A percentile compares a stretch with the other conserved stretches of the same genome.
phyloP scores from a whole-genome alignment of 1,140 invertebrate genomes.

The Pachyrhynchus sulphureomaculatus region DNA sequence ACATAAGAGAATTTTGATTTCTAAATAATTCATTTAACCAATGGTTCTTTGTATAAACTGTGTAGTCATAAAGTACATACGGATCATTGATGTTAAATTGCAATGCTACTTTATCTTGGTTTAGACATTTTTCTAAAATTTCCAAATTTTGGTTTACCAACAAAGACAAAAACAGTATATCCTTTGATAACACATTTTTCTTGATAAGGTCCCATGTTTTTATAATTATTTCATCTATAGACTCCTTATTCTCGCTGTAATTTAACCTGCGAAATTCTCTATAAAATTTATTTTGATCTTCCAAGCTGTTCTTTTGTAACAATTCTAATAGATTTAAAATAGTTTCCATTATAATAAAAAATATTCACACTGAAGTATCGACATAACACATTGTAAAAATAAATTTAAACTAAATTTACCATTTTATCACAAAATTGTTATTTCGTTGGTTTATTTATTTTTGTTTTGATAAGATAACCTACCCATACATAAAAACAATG shows the following conservation, averaged over 20 bases:
- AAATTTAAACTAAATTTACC: no score
- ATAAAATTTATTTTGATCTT: constrained; percentile 17
- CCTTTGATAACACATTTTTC: constrained; percentile 31
- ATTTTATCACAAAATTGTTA: no score
- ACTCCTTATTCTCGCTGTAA: neutral
- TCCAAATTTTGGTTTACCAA: constrained; percentile 35
- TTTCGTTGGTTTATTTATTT: no score
- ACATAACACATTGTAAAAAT: no score
- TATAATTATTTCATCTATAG: neutral
- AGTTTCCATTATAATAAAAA: no score
- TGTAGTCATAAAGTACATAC: constrained; percentile 40
- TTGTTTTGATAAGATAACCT: no score
- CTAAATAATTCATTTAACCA: constrained; percentile 43
- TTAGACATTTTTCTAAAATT: constrained; percentile 38
- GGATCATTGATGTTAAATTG: constrained; percentile 36
- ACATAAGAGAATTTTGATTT: constrained; percentile 11
- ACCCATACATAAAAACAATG: no score
- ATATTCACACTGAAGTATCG: no score
- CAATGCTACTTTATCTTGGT: constrained; percentile 33
- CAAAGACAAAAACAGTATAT: constrained; percentile 42
- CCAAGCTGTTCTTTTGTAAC: neutral
- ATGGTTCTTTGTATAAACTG: constrained; percentile 43
- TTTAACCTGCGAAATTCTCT: constrained; percentile 1
- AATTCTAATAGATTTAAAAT: neutral
- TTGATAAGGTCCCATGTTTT: constrained; percentile 12